phyloP scores from a whole-genome alignment of 2,797 vertebrate species.

The Eleutherodactylus coqui region DNA sequence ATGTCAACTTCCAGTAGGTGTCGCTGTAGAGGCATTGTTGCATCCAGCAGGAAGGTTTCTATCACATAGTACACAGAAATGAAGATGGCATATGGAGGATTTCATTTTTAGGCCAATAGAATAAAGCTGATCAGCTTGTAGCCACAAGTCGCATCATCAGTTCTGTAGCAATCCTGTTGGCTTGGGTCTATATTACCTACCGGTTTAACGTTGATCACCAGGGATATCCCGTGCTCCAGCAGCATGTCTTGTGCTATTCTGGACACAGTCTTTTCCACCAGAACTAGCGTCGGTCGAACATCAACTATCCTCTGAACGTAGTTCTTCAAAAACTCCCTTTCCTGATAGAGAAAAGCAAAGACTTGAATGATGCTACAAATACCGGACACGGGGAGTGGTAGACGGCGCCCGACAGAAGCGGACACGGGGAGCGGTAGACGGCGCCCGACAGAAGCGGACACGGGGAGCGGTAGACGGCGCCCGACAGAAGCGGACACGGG shows the following conservation, averaged over 20 bases:
- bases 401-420: too few relatives aligned
- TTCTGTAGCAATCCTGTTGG: background rate
- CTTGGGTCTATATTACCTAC: slow-evolving; percentile 74
- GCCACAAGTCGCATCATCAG: background rate
- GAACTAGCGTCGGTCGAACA: slow-evolving; percentile 92
- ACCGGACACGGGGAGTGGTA: too few relatives aligned
- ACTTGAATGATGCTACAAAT: background rate
- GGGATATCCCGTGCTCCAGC: slow-evolving; percentile 93
- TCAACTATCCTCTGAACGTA: slow-evolving; percentile 96
- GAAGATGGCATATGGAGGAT: background rate
- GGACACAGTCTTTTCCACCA: slow-evolving; percentile 98
- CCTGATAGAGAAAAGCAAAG: slow-evolving; percentile 76
- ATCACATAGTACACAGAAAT: background rate
- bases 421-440: too few relatives aligned
- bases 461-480: too few relatives aligned
- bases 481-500: too few relatives aligned
- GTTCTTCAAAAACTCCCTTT: slow-evolving; percentile 97
- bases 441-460: too few relatives aligned
- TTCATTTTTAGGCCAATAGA: background rate
- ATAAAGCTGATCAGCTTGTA: background rate
- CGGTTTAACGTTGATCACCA: slow-evolving; percentile 97
- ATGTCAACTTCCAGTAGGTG: too few relatives aligned
- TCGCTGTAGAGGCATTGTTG: too few relatives aligned
- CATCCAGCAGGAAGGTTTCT: background rate
- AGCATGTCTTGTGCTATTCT: slow-evolving; percentile 98